Conservation (phyloP, 2,113 vertebrate species). For the Saccopteryx leptura region DNA sequence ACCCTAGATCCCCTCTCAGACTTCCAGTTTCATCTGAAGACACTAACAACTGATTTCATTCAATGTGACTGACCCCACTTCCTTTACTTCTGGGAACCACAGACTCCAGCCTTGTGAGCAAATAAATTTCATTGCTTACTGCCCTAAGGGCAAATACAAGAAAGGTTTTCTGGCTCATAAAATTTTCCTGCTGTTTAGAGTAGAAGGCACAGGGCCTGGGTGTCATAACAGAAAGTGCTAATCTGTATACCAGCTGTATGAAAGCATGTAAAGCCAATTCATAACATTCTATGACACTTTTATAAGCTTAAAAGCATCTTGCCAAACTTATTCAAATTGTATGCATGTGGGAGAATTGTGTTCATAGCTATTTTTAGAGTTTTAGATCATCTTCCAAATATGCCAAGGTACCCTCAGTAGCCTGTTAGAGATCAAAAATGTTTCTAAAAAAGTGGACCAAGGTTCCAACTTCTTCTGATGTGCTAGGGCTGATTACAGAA, state of each 20-base stretch:
- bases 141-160: conserved; percentile 64
- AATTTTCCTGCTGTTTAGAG: conserved; percentile 69
- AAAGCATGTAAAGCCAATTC: conserved; percentile 67
- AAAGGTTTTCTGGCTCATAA: conserved; percentile 75
- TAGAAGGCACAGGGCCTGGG: conserved; percentile 44
- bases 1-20: conserved; percentile 20
- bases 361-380: conserved; percentile 69
- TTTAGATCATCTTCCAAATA: conserved; percentile 72
- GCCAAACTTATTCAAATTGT: conserved; percentile 67
- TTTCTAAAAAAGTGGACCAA: conserved; percentile 37
- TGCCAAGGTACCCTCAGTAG: conserved; percentile 59
- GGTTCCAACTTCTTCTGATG: conserved; percentile 27
- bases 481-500: neutral
- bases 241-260: conserved; percentile 54
- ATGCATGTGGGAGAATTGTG: conserved; percentile 56
- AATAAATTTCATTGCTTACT: conserved; percentile 66
- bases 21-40: conserved; percentile 32
- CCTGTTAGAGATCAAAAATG: conserved; percentile 65
- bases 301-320: conserved; percentile 73
- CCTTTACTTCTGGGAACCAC: neutral
- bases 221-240: conserved; percentile 75
- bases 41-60: conserved; percentile 37
- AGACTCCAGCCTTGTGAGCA: conserved; percentile 28
- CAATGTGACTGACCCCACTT: neutral
- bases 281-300: conserved; percentile 74